These are phyloP conservation scores for Telmatherina bonti DNA, from an alignment of 2,797 vertebrate species.

Conservation along the genomic window DNA sequence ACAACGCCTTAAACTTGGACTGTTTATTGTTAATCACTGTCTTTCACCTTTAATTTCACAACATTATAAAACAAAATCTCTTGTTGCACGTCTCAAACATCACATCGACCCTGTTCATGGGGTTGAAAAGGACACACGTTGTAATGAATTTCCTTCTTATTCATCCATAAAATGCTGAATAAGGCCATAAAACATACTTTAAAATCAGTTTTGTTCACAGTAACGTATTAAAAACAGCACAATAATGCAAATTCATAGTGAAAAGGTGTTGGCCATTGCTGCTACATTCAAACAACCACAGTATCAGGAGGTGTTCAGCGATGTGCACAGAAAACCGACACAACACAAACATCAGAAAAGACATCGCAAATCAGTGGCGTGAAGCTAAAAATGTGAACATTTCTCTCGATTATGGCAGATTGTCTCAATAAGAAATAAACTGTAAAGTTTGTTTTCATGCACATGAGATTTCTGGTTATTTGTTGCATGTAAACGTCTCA, in stretches of 20 bases:
- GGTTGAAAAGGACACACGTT: background rate
- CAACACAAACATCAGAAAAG: background rate
- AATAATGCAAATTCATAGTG: conserved; percentile 26
- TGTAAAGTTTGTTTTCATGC: background rate
- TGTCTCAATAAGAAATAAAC: background rate
- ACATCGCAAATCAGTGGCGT: background rate
- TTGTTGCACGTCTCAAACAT: background rate
- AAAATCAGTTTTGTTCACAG: conserved; percentile 31
- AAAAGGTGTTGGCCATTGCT: background rate
- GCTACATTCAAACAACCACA: conserved; percentile 45
- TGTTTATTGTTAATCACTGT: background rate
- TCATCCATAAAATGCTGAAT: background rate
- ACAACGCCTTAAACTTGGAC: too few relatives aligned
- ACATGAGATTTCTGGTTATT: background rate
- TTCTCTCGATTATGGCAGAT: background rate
- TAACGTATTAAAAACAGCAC: conserved; percentile 25
- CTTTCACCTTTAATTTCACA: background rate
- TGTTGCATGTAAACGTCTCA: background rate
- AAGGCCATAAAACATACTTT: background rate
- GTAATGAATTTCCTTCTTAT: too few relatives aligned
- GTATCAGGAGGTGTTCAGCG: conserved; percentile 15
- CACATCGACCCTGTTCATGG: background rate
- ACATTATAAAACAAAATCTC: background rate
- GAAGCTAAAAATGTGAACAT: background rate
- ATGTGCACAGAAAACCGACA: background rate